Evolutionary conservation across 2,113 vertebrate species (phyloP).

Genomic region (Amblyopsis rosae): DNA sequence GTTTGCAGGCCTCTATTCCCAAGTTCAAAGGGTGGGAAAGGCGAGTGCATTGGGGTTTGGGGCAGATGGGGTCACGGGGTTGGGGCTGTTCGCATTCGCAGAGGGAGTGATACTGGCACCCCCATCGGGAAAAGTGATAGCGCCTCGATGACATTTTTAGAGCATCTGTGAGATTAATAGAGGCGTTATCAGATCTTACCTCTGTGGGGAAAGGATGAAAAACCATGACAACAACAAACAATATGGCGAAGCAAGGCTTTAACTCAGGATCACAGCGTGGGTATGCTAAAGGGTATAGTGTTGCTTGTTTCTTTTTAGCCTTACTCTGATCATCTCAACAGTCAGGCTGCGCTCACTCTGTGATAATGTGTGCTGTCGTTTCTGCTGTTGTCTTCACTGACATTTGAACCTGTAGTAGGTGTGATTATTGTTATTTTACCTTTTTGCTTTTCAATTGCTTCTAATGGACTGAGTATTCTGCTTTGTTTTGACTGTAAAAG

Average conservation of each 20-base stretch:
- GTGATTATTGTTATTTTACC: too few relatives aligned
- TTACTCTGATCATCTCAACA: too few relatives aligned
- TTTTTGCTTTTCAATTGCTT: too few relatives aligned
- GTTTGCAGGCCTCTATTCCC: slow-evolving; percentile 39
- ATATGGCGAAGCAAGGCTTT: slow-evolving; percentile 25
- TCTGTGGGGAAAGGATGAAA: slow-evolving; percentile 39
- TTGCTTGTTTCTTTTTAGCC: too few relatives aligned
- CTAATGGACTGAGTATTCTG: too few relatives aligned
- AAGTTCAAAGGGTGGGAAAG: slow-evolving; percentile 53
- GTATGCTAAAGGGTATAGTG: slow-evolving; percentile 4
- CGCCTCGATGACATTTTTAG: slow-evolving; percentile 77
- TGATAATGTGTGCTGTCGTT: too few relatives aligned
- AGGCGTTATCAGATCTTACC: slow-evolving; percentile 73
- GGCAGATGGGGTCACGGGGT: slow-evolving; percentile 25
- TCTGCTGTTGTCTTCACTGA: too few relatives aligned
- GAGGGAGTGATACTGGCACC: slow-evolving; percentile 46
- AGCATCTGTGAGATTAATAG: slow-evolving; percentile 75
- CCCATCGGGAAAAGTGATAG: slow-evolving; percentile 60
- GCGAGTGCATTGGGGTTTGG: slow-evolving; percentile 5
- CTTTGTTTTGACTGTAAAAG: too few relatives aligned
- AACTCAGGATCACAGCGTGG: slow-evolving; percentile 22
- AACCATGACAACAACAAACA: slow-evolving; percentile 32
- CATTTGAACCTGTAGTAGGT: too few relatives aligned
- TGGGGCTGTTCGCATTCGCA: slow-evolving; percentile 30
- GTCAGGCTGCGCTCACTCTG: too few relatives aligned